phyloP scores from a whole-genome alignment of 2,797 vertebrate genomes.

The Tokudaia muenninki region DNA sequence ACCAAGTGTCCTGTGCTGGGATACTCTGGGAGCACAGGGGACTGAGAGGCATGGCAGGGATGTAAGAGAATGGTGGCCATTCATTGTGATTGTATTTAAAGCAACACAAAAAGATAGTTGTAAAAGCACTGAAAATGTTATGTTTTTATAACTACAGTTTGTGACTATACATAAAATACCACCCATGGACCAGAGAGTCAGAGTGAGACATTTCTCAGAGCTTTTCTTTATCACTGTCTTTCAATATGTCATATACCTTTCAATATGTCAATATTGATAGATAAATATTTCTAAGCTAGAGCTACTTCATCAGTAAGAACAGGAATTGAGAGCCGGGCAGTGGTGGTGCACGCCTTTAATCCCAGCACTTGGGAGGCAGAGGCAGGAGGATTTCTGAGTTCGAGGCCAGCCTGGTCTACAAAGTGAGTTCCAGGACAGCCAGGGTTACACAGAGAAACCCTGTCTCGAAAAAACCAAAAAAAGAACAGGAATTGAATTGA shows the following conservation, averaged over 20 bases:
- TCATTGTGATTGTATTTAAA: not conserved
- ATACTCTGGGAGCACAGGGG: not conserved
- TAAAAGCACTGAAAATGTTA: constrained; percentile 5
- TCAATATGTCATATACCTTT: constrained; percentile 28
- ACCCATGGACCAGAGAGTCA: not conserved
- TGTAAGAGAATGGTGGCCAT: not conserved
- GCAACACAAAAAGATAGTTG: constrained; percentile 15
- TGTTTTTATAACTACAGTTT: constrained; percentile 10
- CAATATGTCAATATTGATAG: too few species aligned
- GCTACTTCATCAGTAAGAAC: constrained; percentile 41
- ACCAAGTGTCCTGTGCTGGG: not conserved
- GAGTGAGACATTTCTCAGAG: not conserved
- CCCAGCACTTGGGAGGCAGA: too few species aligned
- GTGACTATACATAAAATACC: constrained; percentile 50
- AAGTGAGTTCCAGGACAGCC: too few species aligned
- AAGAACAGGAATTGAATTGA: not conserved
- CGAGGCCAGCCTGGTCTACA: too few species aligned
- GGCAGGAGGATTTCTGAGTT: too few species aligned
- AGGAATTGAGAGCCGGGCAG: not conserved
- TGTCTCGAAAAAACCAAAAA: too few species aligned
- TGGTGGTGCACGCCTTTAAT: too few species aligned
- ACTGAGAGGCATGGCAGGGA: not conserved
- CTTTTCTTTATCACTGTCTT: constrained; percentile 14
- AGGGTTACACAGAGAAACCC: too few species aligned
- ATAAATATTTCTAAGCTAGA: constrained; percentile 34